These are phyloP conservation scores for Turnix velox DNA, from an alignment of 2,113 vertebrate genomes.

Conservation along the genomic window DNA sequence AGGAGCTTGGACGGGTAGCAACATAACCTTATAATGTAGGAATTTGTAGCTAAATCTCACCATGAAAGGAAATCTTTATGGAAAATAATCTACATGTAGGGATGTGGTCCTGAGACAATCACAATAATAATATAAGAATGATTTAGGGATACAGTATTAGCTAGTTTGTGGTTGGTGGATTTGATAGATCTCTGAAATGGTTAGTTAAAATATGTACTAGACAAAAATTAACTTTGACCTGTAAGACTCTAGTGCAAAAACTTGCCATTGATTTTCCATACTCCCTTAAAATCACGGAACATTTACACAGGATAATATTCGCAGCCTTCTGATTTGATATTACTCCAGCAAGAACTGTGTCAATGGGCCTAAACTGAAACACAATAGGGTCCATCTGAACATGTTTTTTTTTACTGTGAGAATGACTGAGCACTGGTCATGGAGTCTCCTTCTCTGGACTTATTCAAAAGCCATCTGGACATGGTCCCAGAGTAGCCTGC, in stretches of 20 bases:
- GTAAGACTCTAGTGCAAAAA: not conserved
- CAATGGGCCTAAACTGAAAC: not conserved
- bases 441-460: not conserved
- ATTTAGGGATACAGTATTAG: not conserved
- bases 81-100: not conserved
- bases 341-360: not conserved
- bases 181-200: not conserved
- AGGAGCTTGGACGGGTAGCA: not conserved
- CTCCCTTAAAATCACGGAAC: not conserved
- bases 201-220: not conserved
- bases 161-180: not conserved
- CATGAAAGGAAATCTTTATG: not conserved
- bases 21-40: not conserved
- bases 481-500: not conserved
- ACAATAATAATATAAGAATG: not conserved
- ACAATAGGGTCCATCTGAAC: not conserved
- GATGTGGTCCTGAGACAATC: not conserved
- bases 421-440: not conserved
- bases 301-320: not conserved
- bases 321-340: not conserved
- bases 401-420: not conserved
- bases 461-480: not conserved
- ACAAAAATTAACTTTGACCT: not conserved
- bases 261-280: not conserved
- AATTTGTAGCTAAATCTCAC: not conserved